Percentiles rank a stretch among this genome's conserved stretches.
Evolutionary conservation across 2,888 invertebrate species (phyloP).

Genomic region (Platerodrilus igneus): DNA sequence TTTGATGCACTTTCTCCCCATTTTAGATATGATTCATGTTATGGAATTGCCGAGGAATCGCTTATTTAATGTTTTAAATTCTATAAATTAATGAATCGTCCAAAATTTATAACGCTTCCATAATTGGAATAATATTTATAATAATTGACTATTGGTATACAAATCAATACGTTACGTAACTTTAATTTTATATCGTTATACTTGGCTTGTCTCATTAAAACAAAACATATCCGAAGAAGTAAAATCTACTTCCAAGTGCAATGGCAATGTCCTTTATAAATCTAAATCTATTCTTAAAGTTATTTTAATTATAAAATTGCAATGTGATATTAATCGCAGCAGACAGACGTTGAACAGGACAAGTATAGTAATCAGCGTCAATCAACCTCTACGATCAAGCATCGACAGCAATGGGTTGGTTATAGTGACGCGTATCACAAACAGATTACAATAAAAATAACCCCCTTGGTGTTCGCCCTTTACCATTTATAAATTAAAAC

Average conservation of each 20-base stretch:
- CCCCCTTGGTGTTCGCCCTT: no score
- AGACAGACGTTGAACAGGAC: conserved; percentile 20
- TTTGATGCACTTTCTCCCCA: no score
- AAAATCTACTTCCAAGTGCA: background rate
- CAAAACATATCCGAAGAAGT: background rate
- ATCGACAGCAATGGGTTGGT: conserved; percentile 25
- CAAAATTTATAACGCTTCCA: no score
- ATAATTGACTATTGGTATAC: no score
- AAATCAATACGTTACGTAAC: no score
- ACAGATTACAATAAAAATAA: conserved; percentile 13
- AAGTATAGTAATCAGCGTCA: conserved; percentile 29
- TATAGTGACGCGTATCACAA: conserved; percentile 20
- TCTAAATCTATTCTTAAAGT: no score
- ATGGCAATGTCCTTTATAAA: conserved; percentile 21
- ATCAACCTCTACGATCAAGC: conserved; percentile 24
- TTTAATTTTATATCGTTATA: background rate
- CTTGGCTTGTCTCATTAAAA: background rate
- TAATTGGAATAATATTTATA: no score
- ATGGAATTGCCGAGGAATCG: no score
- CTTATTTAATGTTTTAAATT: no score
- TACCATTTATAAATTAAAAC: no score
- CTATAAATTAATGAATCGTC: no score
- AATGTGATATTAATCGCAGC: conserved; percentile 26
- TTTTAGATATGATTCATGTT: no score
- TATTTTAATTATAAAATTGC: conserved; percentile 28